Percentiles rank a stretch among this genome's conserved stretches.
Evolutionary conservation across 2,888 invertebrate genomes (phyloP).

Genomic region (Limnephilus lunatus): DNA sequence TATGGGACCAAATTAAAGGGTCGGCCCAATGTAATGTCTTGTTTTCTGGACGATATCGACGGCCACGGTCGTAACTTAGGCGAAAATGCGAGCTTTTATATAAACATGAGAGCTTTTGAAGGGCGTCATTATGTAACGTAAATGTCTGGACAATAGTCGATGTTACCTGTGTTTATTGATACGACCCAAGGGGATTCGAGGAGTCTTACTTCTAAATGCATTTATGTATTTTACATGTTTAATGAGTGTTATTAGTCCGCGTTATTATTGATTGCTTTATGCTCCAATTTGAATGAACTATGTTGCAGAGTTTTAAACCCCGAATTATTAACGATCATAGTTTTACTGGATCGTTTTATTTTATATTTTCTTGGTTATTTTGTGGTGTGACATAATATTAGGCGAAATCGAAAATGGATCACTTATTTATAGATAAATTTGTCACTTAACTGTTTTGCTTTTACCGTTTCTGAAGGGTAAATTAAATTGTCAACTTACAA

Average conservation of each 20-base stretch:
- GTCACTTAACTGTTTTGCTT: too few relatives aligned
- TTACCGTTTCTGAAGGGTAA: too few relatives aligned
- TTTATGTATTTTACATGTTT: not conserved
- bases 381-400: not conserved
- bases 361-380: not conserved
- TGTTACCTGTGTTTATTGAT: slow-evolving; percentile 29
- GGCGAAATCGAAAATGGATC: too few relatives aligned
- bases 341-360: not conserved
- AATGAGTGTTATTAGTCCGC: slow-evolving; percentile 18
- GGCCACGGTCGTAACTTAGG: slow-evolving; percentile 21
- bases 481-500: too few relatives aligned
- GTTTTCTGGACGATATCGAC: slow-evolving; percentile 13
- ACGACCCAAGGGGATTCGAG: not conserved
- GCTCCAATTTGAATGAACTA: not conserved
- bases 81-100: slow-evolving; percentile 25
- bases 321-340: not conserved
- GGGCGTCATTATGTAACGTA: not conserved
- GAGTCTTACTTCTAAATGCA: not conserved
- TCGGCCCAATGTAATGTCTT: slow-evolving; percentile 18
- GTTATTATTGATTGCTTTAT: not conserved
- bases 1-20: slow-evolving; percentile 53
- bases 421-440: too few relatives aligned
- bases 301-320: not conserved
- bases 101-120: slow-evolving; percentile 15
- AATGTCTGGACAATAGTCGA: slow-evolving; percentile 5